Conservation (phyloP, 2,797 vertebrate genomes). For the Mormyrops attenuatus region DNA sequence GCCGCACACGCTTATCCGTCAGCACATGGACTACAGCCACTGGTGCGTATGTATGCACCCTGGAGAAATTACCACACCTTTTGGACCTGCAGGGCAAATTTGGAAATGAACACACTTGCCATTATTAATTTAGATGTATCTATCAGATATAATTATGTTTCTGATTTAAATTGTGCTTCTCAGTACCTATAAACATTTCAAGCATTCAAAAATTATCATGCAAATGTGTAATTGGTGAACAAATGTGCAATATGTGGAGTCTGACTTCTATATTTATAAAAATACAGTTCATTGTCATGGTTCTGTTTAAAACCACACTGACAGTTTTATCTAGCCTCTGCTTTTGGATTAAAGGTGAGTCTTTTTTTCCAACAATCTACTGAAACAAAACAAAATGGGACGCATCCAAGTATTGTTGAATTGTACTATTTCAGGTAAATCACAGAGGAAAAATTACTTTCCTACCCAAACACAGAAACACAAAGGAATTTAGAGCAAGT, state of each 20-base stretch:
- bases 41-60: slow-evolving; percentile 62
- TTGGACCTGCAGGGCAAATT: neutral
- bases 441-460: neutral
- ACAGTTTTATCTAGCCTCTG: neutral
- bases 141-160: neutral
- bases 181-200: neutral
- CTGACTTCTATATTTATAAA: neutral
- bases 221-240: neutral
- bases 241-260: neutral
- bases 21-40: slow-evolving; percentile 90
- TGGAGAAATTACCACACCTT: neutral
- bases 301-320: neutral
- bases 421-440: neutral
- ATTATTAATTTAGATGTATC: neutral
- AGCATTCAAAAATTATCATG: neutral
- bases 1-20: slow-evolving; percentile 86
- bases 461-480: neutral
- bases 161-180: neutral
- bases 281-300: neutral
- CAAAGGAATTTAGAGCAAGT: neutral
- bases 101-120: neutral
- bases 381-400: neutral
- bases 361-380: neutral
- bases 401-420: neutral
- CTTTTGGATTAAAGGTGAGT: neutral